Evolutionary conservation across 2,797 vertebrate genomes (phyloP).

Genomic region (Sebastes paucispinis): DNA sequence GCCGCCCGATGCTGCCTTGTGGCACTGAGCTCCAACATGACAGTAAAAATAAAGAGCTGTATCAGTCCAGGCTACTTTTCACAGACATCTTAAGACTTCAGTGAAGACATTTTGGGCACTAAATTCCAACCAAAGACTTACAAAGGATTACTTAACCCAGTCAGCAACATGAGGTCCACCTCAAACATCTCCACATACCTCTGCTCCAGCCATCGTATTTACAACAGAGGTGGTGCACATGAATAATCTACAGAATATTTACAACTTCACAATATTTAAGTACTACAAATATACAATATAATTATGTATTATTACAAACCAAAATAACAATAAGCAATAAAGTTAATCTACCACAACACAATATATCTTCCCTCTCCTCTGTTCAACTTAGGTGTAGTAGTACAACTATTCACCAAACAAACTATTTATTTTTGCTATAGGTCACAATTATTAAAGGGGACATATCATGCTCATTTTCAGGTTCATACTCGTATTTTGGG

Average conservation of each 20-base stretch:
- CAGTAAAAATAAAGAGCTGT: background rate
- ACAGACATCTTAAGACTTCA: background rate
- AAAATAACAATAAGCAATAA: background rate
- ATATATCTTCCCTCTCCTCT: too few relatives aligned
- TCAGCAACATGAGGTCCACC: background rate
- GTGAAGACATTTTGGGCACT: background rate
- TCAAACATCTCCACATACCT: background rate
- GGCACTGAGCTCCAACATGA: background rate
- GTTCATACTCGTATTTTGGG: too few relatives aligned
- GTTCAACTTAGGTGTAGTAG: background rate
- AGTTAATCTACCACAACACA: background rate
- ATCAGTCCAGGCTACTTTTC: background rate
- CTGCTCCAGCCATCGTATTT: too few relatives aligned
- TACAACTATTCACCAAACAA: background rate
- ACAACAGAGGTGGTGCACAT: too few relatives aligned
- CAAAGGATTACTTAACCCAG: background rate
- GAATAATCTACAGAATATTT: background rate
- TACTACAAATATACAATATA: background rate
- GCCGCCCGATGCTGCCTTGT: too few relatives aligned
- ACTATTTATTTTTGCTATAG: background rate
- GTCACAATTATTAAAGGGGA: background rate
- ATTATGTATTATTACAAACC: background rate
- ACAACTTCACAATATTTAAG: background rate
- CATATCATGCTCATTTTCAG: too few relatives aligned
- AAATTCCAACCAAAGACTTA: background rate